A percentile compares a stretch with the other conserved stretches of the same genome.
Conservation (phyloP, 2,797 vertebrate genomes). For the Pelodytes ibericus region DNA sequence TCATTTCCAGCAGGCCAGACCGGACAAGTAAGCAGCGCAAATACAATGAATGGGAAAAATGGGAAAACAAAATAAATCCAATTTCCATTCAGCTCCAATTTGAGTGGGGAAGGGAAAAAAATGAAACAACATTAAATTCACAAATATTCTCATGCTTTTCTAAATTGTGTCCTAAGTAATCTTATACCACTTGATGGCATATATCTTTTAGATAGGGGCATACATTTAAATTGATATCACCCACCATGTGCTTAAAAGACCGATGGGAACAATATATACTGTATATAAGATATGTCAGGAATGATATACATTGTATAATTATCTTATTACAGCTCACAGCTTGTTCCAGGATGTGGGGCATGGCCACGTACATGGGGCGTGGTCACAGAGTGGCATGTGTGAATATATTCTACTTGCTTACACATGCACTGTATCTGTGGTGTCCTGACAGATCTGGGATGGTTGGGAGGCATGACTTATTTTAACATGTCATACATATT, state of each 20-base stretch:
- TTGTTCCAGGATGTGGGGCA: no score
- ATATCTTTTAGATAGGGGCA: neutral
- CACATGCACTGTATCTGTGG: no score
- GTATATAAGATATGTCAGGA: no score
- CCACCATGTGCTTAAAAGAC: neutral
- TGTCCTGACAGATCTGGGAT: no score
- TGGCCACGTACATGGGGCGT: no score
- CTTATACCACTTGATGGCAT: neutral
- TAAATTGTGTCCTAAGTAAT: slow-evolving; percentile 15
- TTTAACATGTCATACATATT: no score
- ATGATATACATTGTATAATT: no score
- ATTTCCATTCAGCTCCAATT: slow-evolving; percentile 48
- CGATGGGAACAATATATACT: no score
- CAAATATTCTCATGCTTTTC: slow-evolving; percentile 18
- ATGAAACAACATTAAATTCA: slow-evolving; percentile 30
- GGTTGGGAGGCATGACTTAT: no score
- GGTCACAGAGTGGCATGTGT: no score
- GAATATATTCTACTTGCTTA: no score
- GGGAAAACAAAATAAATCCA: slow-evolving; percentile 28
- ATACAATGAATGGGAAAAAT: slow-evolving; percentile 23
- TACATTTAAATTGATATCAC: neutral
- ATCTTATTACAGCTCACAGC: no score
- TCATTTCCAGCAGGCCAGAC: slow-evolving; percentile 51
- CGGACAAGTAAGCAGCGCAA: slow-evolving; percentile 49
- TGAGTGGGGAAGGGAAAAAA: slow-evolving; percentile 32